Evolutionary conservation across 2,113 vertebrate species (phyloP).

Genomic region (Gila orcuttii): DNA sequence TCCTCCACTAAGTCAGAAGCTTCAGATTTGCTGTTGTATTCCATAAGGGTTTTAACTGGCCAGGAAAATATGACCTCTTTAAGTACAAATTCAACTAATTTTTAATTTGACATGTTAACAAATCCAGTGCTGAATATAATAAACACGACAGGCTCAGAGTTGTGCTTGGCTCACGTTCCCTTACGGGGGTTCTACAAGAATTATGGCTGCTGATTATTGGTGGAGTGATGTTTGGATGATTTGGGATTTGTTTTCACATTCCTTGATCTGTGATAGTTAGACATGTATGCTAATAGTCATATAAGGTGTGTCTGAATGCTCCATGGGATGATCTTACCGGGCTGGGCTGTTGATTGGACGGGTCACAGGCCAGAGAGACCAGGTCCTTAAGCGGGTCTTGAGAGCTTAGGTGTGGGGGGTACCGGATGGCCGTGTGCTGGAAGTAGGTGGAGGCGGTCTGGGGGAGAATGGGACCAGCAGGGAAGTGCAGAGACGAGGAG

Average conservation of each 20-base stretch:
- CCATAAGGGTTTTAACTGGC: neutral
- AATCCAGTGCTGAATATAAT: slow-evolving; percentile 1
- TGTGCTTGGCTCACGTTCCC: slow-evolving; percentile 28
- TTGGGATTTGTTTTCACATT: neutral
- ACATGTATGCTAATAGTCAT: neutral
- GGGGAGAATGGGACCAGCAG: slow-evolving; percentile 85
- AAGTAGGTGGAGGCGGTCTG: slow-evolving; percentile 90
- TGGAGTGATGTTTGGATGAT: neutral
- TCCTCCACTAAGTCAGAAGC: neutral
- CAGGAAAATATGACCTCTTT: neutral
- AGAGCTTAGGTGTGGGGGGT: slow-evolving; percentile 92
- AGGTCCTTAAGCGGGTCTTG: slow-evolving; percentile 97
- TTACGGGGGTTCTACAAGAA: neutral
- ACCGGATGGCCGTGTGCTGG: slow-evolving; percentile 92
- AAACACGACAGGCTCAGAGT: slow-evolving; percentile 45
- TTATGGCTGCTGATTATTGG: slow-evolving; percentile 1
- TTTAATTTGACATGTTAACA: slow-evolving; percentile 2
- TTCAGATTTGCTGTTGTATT: neutral
- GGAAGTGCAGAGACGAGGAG: slow-evolving; percentile 92
- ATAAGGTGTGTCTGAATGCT: neutral
- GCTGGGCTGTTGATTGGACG: slow-evolving; percentile 88
- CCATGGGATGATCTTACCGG: slow-evolving; percentile 80
- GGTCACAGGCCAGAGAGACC: slow-evolving; percentile 94
- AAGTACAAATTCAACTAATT: neutral
- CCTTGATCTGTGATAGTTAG: neutral